phyloP scores from a whole-genome alignment of 2,888 invertebrate species.

The Buathra laborator region DNA sequence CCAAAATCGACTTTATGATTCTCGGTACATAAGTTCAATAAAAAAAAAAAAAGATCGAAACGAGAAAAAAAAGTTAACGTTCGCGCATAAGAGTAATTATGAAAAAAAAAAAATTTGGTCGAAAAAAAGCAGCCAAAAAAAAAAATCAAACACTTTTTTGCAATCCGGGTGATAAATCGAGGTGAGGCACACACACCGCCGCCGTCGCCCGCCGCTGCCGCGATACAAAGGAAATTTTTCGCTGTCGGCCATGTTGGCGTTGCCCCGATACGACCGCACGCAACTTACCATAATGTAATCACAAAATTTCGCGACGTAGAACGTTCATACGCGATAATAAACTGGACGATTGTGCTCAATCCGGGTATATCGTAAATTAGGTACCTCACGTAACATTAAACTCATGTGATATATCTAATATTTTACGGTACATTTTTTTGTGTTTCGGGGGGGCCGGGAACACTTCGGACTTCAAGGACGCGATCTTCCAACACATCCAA shows the following conservation, averaged over 20 bases:
- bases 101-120: background rate
- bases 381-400: constrained; percentile 87
- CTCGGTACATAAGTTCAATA: background rate
- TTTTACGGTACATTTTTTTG: constrained; percentile 85
- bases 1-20: background rate
- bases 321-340: constrained; percentile 87
- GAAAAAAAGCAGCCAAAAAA: background rate
- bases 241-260: constrained; percentile 86
- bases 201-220: constrained; percentile 50
- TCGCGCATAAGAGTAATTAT: too few species aligned
- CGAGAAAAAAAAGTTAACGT: background rate
- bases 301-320: constrained; percentile 87
- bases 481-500: constrained; percentile 83
- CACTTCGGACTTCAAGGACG: constrained; percentile 80
- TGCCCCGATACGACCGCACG: constrained; percentile 83
- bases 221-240: constrained; percentile 80
- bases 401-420: constrained; percentile 86
- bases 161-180: constrained; percentile 20
- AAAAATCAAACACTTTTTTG: constrained; percentile 9
- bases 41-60: background rate
- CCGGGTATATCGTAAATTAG: constrained; percentile 85
- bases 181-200: constrained; percentile 45
- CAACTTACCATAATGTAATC: constrained; percentile 90
- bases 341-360: constrained; percentile 84
- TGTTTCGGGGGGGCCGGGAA: background rate